Evolutionary conservation across 2,888 invertebrate species (phyloP).

Genomic region (Ptilodon capucinus): DNA sequence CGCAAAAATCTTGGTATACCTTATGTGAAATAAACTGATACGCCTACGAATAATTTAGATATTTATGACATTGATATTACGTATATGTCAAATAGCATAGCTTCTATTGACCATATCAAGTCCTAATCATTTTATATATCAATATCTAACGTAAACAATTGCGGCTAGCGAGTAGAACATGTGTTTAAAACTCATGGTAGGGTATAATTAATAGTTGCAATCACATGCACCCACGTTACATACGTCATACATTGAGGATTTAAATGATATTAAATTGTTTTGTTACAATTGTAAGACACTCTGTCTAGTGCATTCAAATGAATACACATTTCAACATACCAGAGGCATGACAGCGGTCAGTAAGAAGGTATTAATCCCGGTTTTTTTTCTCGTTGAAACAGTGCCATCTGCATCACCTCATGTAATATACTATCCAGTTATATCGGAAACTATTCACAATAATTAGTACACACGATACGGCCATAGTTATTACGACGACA

Average conservation of each 20-base stretch:
- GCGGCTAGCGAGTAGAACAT: no score
- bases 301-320: background rate
- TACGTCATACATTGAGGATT: no score
- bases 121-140: no score
- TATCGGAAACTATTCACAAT: slow-evolving; percentile 4
- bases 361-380: background rate
- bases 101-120: no score
- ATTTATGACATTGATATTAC: no score
- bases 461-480: slow-evolving; percentile 14
- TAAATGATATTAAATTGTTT: background rate
- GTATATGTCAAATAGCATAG: no score
- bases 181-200: no score
- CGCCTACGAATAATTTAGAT: no score
- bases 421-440: background rate
- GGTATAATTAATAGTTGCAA: no score
- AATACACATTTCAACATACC: background rate
- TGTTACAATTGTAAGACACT: background rate
- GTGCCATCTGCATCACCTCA: background rate
- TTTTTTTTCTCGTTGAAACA: background rate
- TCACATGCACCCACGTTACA: background rate
- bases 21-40: no score
- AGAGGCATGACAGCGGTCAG: background rate
- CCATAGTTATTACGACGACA: slow-evolving; percentile 23
- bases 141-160: no score
- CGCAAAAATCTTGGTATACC: no score